Conservation (phyloP, 2,113 vertebrate genomes). For the Dicerorhinus sumatrensis region DNA sequence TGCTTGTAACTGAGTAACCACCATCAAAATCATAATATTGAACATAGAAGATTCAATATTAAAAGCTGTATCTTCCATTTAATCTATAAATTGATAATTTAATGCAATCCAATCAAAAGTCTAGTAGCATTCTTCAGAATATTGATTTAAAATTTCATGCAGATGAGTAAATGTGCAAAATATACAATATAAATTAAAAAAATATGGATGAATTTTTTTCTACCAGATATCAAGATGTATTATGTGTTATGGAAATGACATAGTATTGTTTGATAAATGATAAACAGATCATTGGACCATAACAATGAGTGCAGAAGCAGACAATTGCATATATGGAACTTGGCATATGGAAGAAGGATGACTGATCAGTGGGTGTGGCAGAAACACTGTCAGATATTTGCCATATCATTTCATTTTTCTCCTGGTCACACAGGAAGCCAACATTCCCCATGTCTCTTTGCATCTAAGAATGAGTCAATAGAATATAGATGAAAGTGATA, state of each 20-base stretch:
- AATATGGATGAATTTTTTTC: not conserved
- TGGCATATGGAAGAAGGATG: rapidly evolving
- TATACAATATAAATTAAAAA: not conserved
- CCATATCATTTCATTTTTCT: not conserved
- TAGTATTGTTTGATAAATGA: not conserved
- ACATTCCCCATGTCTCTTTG: not conserved
- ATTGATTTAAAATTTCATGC: not conserved
- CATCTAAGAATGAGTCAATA: not conserved
- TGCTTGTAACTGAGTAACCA: not conserved
- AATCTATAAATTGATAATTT: not conserved
- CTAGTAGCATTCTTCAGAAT: not conserved
- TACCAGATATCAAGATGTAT: not conserved
- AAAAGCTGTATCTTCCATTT: not conserved
- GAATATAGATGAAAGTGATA: not conserved
- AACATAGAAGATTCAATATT: not conserved
- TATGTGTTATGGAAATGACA: not conserved
- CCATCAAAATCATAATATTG: not conserved
- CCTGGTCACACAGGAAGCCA: no score
- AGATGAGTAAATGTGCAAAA: not conserved
- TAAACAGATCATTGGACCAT: rapidly evolving
- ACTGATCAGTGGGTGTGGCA: not conserved
- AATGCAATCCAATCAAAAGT: not conserved
- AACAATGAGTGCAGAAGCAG: not conserved
- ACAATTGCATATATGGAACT: rapidly evolving
- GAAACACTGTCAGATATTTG: rapidly evolving